Evolutionary conservation across 1,140 invertebrate genomes (phyloP), one percentile per base, ranked within the genome.

Genomic region (Gonioctena quinquepunctata): DNA sequence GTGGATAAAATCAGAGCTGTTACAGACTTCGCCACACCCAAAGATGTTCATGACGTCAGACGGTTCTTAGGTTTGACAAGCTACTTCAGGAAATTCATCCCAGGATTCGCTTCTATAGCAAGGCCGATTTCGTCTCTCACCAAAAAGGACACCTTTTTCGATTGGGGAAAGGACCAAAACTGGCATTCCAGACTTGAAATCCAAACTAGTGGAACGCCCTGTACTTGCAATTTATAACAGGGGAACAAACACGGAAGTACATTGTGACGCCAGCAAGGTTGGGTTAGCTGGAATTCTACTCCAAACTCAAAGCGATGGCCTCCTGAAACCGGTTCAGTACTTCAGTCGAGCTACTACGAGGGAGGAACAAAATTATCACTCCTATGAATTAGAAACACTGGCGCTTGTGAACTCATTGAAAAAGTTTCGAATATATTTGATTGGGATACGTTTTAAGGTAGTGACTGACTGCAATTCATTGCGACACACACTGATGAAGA

Each of bases 391-490:
- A 16, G 80, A 82, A 60, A 79, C 77, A 11, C 56, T 79, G 23
- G 76, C 76, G 2, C 70, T 80, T 3, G 73, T 81, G 2, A 60
- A 71, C 21, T 22, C 74, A 1, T 18, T 80, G 19, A 78, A 75
- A 42, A 68, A 71, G 42, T 81, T 82, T 13, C 56, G 56, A 2
- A 77, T 81, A 13, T 89, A 86, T 76, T 71, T 89, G 27, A 73
- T 84, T 18, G 83, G 83, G n/a, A 83, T 77, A 54, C 64, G 81
- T 4, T 86, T 86, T 72, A 83, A 85, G 62, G 83, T 88, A 7
- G 71, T 82, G 2, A 84, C 80, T 0, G 83, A 83, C 66, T 84
- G 82, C 67, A 66, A 61, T 64, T 82, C 82, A 11, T 79, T 85
- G 23, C 63, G 50, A 60, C 70, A 60, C 59, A 75, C 77, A 1